These are phyloP conservation scores for Phenganax stokvisi DNA, from an alignment of 92 coral and sea anemone genomes.

Conservation along the genomic window DNA sequence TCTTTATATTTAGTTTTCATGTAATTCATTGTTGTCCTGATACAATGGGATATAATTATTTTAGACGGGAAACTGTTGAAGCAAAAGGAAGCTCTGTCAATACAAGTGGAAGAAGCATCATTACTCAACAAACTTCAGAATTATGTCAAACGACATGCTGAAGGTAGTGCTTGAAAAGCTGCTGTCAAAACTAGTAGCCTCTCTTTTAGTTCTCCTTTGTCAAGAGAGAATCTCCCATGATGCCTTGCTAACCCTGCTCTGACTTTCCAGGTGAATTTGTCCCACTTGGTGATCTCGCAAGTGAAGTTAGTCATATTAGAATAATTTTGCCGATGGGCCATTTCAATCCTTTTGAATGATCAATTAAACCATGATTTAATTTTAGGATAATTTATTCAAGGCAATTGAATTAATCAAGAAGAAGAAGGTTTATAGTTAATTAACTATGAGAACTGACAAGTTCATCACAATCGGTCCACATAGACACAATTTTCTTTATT, in stretches of 20 bases:
- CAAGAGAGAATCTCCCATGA: not conserved
- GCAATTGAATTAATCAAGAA: constrained; percentile 26
- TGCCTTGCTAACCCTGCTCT: not conserved
- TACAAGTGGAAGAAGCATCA: constrained; percentile 8
- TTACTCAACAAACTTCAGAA: constrained; percentile 23
- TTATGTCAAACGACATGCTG: constrained; percentile 7
- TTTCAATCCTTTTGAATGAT: not conserved
- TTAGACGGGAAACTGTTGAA: constrained; percentile 12
- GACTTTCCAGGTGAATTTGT: not conserved
- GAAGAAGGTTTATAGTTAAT: constrained; percentile 5
- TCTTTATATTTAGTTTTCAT: no score
- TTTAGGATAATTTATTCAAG: constrained; percentile 21
- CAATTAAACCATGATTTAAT: no score
- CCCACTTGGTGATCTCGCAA: constrained; percentile 23
- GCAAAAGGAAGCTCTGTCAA: constrained; percentile 20
- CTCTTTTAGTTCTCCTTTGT: not conserved
- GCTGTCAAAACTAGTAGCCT: no score
- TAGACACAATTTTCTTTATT: not conserved
- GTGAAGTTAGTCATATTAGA: constrained; percentile 8
- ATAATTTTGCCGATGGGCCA: not conserved
- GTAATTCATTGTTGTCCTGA: not conserved
- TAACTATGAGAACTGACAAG: no score
- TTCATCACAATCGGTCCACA: not conserved
- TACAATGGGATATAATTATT: not conserved
- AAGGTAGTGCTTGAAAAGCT: not conserved